Conservation (phyloP, 2,113 vertebrate species). For the Periophthalmodon schlosseri region DNA sequence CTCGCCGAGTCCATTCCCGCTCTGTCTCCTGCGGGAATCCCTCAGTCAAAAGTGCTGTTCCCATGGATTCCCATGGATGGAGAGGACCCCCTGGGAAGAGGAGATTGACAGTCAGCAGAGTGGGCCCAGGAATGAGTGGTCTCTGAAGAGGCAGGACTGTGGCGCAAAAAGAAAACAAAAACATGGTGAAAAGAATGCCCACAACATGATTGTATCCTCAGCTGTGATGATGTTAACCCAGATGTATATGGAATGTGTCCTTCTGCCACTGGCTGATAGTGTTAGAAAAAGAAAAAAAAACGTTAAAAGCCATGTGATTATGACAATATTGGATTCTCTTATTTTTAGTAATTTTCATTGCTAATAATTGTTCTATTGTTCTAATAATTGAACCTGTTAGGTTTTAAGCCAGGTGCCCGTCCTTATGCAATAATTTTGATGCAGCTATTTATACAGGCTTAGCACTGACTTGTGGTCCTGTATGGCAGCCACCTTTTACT, state of each 20-base stretch:
- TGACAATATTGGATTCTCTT: no score
- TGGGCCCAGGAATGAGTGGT: slow-evolving; percentile 60
- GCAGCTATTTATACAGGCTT: background rate
- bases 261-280: slow-evolving; percentile 29
- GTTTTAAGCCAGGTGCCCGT: no score
- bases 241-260: background rate
- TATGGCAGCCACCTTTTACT: background rate
- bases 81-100: slow-evolving; percentile 49
- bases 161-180: slow-evolving; percentile 53
- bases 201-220: slow-evolving; percentile 43
- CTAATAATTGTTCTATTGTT: background rate
- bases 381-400: background rate
- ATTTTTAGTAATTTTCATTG: background rate
- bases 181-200: slow-evolving; percentile 55
- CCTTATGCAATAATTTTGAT: background rate
- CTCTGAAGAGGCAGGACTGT: slow-evolving; percentile 57
- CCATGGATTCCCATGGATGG: slow-evolving; percentile 75
- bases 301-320: background rate
- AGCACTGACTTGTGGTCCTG: background rate
- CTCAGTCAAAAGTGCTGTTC: slow-evolving; percentile 65
- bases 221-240: slow-evolving; percentile 63
- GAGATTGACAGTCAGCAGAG: slow-evolving; percentile 65
- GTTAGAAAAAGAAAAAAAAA: background rate
- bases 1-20: slow-evolving; percentile 25
- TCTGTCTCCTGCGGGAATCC: slow-evolving; percentile 27